phyloP scores from a whole-genome alignment of 2,888 invertebrate species.

The Heliothis peltigera region DNA sequence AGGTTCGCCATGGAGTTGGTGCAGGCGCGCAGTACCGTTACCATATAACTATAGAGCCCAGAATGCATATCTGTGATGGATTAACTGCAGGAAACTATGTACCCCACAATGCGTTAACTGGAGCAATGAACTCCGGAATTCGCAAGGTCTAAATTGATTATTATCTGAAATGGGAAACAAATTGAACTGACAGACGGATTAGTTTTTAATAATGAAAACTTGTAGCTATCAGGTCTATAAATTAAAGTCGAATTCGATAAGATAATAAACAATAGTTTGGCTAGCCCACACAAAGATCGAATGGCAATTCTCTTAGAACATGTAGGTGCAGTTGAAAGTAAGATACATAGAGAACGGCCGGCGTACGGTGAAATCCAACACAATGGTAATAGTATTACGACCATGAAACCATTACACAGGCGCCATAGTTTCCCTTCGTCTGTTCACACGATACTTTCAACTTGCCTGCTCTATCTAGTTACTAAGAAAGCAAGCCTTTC shows the following conservation, averaged over 20 bases:
- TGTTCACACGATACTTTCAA: constrained; percentile 86
- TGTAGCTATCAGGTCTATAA: not conserved
- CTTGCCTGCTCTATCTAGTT: constrained; percentile 82
- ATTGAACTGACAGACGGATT: constrained; percentile 11
- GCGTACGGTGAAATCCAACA: constrained; percentile 62
- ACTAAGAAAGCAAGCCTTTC: constrained; percentile 83
- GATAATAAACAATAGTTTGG: not conserved
- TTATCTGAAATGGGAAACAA: constrained; percentile 4
- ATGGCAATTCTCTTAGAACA: constrained; percentile 24
- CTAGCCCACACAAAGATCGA: constrained; percentile 7
- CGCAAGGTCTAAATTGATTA: constrained; percentile 26
- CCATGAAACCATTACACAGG: constrained; percentile 60
- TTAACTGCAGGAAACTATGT: constrained; percentile 44
- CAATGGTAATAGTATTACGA: constrained; percentile 61
- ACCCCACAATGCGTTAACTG: constrained; percentile 19
- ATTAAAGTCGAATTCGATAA: constrained; percentile 5
- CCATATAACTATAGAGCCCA: constrained; percentile 56
- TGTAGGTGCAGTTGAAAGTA: constrained; percentile 48
- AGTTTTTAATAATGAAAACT: not conserved
- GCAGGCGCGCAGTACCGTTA: constrained; percentile 75
- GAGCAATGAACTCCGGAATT: constrained; percentile 37
- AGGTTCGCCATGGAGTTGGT: constrained; percentile 73
- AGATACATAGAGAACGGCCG: constrained; percentile 36
- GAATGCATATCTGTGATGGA: constrained; percentile 45
- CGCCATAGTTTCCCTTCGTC: constrained; percentile 78